phyloP scores from a whole-genome alignment of 2,113 vertebrate species.

The Psittacula cyanocephala region DNA sequence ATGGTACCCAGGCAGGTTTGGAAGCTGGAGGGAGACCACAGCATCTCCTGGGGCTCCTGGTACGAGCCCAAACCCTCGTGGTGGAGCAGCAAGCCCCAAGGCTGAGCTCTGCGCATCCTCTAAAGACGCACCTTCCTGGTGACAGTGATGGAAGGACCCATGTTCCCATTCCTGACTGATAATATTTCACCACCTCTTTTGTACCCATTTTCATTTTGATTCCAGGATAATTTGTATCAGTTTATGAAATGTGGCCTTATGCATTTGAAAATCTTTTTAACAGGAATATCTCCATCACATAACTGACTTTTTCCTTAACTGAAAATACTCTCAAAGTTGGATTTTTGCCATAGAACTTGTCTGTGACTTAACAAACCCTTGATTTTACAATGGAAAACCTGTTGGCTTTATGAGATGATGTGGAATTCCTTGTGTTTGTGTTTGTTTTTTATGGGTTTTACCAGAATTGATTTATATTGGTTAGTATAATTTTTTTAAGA shows the following conservation, averaged over 20 bases:
- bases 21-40: background rate
- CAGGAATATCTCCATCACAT: background rate
- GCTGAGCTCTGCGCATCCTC: background rate
- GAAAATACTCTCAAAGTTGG: background rate
- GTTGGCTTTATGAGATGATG: background rate
- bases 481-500: background rate
- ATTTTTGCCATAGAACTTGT: background rate
- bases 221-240: constrained; percentile 36
- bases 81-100: background rate
- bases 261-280: background rate
- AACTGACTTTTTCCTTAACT: background rate
- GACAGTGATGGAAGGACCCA: background rate
- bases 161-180: constrained; percentile 2
- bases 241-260: constrained; percentile 9
- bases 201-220: constrained; percentile 46
- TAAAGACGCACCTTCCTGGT: background rate
- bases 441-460: background rate
- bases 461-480: background rate
- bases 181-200: constrained; percentile 40
- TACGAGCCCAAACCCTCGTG: fast-evolving
- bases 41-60: background rate
- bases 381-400: background rate
- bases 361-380: background rate
- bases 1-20: background rate
- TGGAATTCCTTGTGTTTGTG: background rate